Evolutionary conservation across 2,888 invertebrate species (phyloP).

Genomic region (Melikaiella ostensackeni): DNA sequence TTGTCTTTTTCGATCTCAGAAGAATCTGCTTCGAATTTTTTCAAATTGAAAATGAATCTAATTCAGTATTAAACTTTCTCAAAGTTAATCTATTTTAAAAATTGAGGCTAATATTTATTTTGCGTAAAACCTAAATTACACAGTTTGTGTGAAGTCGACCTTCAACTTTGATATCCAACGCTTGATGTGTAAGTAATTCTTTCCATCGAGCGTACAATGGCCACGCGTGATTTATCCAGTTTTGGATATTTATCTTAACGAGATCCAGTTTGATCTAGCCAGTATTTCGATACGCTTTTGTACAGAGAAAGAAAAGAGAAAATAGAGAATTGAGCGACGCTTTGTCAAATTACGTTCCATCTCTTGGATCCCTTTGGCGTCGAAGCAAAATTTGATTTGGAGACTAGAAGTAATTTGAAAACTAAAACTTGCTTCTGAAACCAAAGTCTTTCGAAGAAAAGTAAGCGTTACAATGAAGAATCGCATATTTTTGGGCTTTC

Average conservation of each 20-base stretch:
- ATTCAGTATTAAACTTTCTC: background rate
- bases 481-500: background rate
- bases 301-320: constrained; percentile 50
- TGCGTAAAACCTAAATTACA: background rate
- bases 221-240: constrained; percentile 52
- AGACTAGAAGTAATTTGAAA: background rate
- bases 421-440: background rate
- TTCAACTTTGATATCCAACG: constrained; percentile 52
- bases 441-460: background rate
- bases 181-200: constrained; percentile 61
- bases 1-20: background rate
- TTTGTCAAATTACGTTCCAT: constrained; percentile 42
- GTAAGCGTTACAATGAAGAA: background rate
- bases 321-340: constrained; percentile 52
- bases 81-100: background rate
- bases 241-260: constrained; percentile 42
- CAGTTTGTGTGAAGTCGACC: background rate
- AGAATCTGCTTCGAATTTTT: background rate
- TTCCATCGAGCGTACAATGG: constrained; percentile 67
- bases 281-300: constrained; percentile 55
- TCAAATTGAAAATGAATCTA: background rate
- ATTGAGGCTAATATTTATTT: background rate
- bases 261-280: constrained; percentile 49
- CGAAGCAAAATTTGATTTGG: background rate
- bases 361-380: background rate